A percentile compares a stretch with the other conserved stretches of the same genome.
Conservation (phyloP, 2,888 invertebrate species). For the Chirona hameri region DNA sequence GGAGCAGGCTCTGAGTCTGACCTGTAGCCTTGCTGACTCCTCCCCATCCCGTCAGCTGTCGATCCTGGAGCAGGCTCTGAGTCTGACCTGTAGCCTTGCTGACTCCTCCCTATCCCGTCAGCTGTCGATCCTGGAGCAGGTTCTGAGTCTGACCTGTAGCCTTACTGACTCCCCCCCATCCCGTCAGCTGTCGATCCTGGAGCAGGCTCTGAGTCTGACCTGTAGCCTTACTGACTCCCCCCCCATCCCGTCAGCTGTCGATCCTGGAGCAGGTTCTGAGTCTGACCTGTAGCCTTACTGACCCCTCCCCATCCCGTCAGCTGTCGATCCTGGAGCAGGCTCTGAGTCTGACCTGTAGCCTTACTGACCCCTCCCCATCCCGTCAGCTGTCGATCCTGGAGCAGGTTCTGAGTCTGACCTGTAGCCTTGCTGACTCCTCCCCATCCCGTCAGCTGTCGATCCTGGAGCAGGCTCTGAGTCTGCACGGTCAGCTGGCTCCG, state of each 20-base stretch:
- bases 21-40: background rate
- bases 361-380: background rate
- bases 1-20: slow-evolving; percentile 72
- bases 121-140: slow-evolving; percentile 63
- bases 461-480: slow-evolving; percentile 73
- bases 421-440: background rate
- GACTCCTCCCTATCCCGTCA: background rate
- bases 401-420: slow-evolving; percentile 61
- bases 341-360: slow-evolving; percentile 58
- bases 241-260: background rate
- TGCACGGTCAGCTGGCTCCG: slow-evolving; percentile 83
- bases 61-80: slow-evolving; percentile 72
- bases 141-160: slow-evolving; percentile 60
- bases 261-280: slow-evolving; percentile 74
- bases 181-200: slow-evolving; percentile 52
- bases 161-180: background rate
- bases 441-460: slow-evolving; percentile 40
- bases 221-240: background rate
- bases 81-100: slow-evolving; percentile 52
- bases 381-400: slow-evolving; percentile 56
- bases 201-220: slow-evolving; percentile 69
- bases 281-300: slow-evolving; percentile 48
- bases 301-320: background rate
- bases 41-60: background rate
- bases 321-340: slow-evolving; percentile 66